Evolutionary conservation across 2,113 vertebrate genomes (phyloP), one percentile per base, ranked within the genome.

Genomic region (Phalacrocorax aristotelis): DNA sequence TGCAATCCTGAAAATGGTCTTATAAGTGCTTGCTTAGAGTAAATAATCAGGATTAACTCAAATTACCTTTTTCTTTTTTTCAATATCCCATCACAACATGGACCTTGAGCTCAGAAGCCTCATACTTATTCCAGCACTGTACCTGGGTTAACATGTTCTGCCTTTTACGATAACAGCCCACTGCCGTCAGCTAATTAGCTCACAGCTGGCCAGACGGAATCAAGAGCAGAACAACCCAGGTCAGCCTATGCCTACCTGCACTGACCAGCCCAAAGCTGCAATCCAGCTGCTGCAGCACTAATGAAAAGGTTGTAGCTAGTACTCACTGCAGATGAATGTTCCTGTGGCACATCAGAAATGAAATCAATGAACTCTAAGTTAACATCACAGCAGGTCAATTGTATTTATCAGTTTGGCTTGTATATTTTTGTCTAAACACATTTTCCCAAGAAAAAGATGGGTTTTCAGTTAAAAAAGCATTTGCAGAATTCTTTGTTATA

Each of bases 301-400:
- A 77, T 30, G 40, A 70, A 93, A n/a, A 91, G 30, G 19, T 40
- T 0, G 0, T 15, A 79, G 52, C 61, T 51, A 79, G 20, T 48
- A 17, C 34, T 80, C 34, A 11, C 46, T 64, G 70, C n/a, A 79
- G 51, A 82, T 55, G 21, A 65, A 51, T 12, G 12, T 58, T 90
- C 32, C 75, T 68, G 49, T 75, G 42, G 71, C 58, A 88, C 44
- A 40, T 70, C 79, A 86, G 76, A 83, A 95, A 83, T 72, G 1
- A 95, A 96, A 94, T 71, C 9, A 0, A 93, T 60, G 51, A 74
- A 12, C 51, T 89, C 38, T 55, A 75, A 94, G 51, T 66, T 86
- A 91, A 69, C 70, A 62, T 77, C 51, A 80, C 29, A 86, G 55
- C 15, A 68, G 71, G 38, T 77, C 58, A 86, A 44, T 68, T 79